A percentile compares a stretch with the other conserved stretches of the same genome.
These are phyloP conservation scores for Epinephelus malabaricus DNA, from an alignment of 2,797 vertebrate genomes.

Conservation along the genomic window DNA sequence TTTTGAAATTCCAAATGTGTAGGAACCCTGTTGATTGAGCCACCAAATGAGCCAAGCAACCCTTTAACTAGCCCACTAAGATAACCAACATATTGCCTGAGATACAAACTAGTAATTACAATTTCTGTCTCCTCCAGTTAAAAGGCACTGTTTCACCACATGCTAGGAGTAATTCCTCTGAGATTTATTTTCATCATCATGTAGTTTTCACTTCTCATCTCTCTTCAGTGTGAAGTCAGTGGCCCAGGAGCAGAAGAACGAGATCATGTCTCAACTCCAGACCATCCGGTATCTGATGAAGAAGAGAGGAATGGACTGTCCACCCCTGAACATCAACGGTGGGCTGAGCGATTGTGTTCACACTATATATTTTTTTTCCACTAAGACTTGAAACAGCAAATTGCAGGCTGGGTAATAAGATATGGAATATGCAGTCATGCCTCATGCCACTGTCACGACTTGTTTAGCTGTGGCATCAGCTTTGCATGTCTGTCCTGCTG, in stretches of 20 bases:
- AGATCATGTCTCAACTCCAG: slow-evolving; percentile 94
- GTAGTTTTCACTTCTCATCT: not conserved
- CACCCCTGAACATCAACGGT: slow-evolving; percentile 85
- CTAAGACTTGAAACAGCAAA: no score
- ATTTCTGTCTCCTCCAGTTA: not conserved
- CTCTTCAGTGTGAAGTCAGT: slow-evolving; percentile 89
- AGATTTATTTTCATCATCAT: not conserved
- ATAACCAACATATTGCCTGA: not conserved
- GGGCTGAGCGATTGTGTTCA: not conserved
- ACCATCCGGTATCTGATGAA: slow-evolving; percentile 93
- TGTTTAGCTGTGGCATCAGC: not conserved
- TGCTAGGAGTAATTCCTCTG: not conserved
- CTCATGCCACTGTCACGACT: not conserved
- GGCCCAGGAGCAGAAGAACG: slow-evolving; percentile 93
- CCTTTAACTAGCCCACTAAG: not conserved
- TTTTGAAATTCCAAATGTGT: no score
- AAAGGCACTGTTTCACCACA: not conserved
- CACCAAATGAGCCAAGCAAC: not conserved
- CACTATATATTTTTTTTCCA: not conserved
- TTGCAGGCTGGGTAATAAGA: no score
- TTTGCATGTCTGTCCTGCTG: not conserved
- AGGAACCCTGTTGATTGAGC: no score
- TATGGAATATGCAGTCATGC: not conserved
- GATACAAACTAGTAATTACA: no score
- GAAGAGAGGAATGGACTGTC: slow-evolving; percentile 92